Percentiles rank a stretch among this genome's conserved stretches.
Conservation (phyloP, 1,140 invertebrate genomes). For the Solenopsis invicta region DNA sequence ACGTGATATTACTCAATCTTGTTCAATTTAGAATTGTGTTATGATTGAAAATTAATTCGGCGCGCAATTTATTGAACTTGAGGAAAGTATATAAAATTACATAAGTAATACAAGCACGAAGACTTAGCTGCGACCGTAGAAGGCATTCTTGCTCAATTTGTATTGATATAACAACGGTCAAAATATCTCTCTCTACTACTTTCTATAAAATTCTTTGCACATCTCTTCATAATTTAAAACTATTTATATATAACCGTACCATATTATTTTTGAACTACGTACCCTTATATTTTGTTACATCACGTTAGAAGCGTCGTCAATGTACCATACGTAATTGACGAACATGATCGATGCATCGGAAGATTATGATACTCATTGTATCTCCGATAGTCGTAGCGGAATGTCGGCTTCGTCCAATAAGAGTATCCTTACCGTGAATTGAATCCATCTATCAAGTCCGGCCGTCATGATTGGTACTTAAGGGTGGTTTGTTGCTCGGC, state of each 20-base stretch:
- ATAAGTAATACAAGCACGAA: too few species aligned
- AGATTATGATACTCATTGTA: conserved; percentile 74
- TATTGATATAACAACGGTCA: too few species aligned
- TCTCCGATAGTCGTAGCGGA: conserved; percentile 55
- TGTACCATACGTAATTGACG: conserved; percentile 52
- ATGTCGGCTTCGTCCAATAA: conserved; percentile 70
- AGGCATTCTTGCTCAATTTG: too few species aligned
- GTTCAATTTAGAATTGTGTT: too few species aligned
- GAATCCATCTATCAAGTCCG: conserved; percentile 81
- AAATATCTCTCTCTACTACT: too few species aligned
- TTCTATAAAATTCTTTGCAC: neutral
- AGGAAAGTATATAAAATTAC: too few species aligned
- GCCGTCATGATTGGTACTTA: conserved; percentile 81
- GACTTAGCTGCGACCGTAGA: too few species aligned
- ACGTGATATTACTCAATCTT: too few species aligned
- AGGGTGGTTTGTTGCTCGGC: conserved; percentile 78
- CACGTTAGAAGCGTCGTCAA: conserved; percentile 1
- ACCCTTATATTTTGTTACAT: conserved; percentile 10
- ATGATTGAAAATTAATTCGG: too few species aligned
- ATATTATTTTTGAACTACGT: neutral
- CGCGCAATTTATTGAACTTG: too few species aligned
- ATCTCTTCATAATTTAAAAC: neutral
- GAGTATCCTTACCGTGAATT: conserved; percentile 76
- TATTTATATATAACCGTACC: neutral
- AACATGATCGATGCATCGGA: conserved; percentile 67